These are phyloP conservation scores for Labroides dimidiatus DNA, from an alignment of 2,797 vertebrate species.

Conservation along the genomic window DNA sequence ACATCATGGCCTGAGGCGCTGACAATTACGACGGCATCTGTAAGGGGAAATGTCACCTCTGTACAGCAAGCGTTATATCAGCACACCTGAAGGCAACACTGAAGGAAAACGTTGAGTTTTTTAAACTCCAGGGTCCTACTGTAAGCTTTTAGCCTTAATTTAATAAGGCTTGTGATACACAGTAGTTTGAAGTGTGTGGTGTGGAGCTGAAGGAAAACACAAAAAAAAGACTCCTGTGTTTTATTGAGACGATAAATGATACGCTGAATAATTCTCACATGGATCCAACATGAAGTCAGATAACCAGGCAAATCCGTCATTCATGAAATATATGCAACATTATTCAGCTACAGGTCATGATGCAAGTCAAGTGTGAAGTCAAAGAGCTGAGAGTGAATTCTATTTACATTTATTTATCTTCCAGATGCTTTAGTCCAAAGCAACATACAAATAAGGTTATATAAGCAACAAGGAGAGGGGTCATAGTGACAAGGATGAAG, in stretches of 20 bases:
- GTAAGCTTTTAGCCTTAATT: background rate
- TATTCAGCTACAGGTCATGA: background rate
- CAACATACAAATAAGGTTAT: background rate
- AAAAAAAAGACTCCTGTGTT: background rate
- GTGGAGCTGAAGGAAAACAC: background rate
- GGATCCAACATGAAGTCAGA: background rate
- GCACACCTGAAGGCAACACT: conserved; percentile 7
- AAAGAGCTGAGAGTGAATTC: conserved; percentile 1
- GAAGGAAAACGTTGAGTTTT: conserved; percentile 10
- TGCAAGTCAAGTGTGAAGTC: conserved; percentile 1
- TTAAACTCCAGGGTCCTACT: background rate
- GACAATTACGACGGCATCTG: background rate
- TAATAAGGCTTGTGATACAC: conserved; percentile 1
- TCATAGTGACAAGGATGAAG: conserved; percentile 5
- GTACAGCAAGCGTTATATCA: conserved; percentile 8
- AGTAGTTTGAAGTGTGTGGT: background rate
- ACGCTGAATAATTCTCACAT: background rate
- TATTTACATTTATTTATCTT: conserved; percentile 6
- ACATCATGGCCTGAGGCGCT: conserved; percentile 5
- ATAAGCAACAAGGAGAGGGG: background rate
- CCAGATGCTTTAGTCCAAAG: background rate
- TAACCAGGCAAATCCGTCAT: background rate
- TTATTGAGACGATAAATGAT: background rate
- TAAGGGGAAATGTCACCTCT: conserved; percentile 22
- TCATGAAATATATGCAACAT: conserved; percentile 15